A percentile compares a stretch with the other conserved stretches of the same genome.
Conservation (phyloP, 2,113 vertebrate genomes). For the Urocitellus parryii region DNA sequence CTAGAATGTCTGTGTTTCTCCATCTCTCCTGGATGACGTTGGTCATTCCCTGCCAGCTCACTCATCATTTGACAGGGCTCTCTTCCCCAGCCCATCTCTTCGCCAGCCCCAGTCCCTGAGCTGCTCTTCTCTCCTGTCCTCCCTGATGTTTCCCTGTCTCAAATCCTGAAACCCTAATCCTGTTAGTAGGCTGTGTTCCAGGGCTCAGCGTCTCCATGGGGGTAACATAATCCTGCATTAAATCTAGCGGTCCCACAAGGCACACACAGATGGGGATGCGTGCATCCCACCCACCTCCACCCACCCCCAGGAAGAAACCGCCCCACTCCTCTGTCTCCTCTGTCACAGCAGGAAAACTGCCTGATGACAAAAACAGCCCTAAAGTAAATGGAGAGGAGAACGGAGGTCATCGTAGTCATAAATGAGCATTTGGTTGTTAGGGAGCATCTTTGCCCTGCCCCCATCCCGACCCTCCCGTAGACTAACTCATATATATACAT, state of each 20-base stretch:
- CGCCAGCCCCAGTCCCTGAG: slow-evolving; percentile 72
- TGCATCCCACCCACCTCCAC: slow-evolving; percentile 69
- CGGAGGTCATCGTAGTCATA: slow-evolving; percentile 61
- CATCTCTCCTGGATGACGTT: accelerated
- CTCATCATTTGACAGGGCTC: slow-evolving; percentile 53
- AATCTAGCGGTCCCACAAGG: slow-evolving; percentile 84
- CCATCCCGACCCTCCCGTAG: background rate
- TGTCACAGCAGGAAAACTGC: slow-evolving; percentile 66
- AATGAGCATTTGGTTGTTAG: slow-evolving; percentile 22
- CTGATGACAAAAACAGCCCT: slow-evolving; percentile 78
- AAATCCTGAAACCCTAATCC: slow-evolving; percentile 90
- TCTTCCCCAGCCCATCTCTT: slow-evolving; percentile 64
- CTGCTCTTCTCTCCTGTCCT: slow-evolving; percentile 77
- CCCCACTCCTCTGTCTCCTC: background rate
- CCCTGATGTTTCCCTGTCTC: slow-evolving; percentile 86
- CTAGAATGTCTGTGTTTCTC: background rate
- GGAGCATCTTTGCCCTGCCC: background rate
- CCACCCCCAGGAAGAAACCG: slow-evolving; percentile 35
- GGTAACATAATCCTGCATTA: slow-evolving; percentile 88
- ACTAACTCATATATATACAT: background rate
- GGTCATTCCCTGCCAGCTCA: background rate
- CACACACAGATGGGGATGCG: slow-evolving; percentile 66
- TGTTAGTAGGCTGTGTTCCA: slow-evolving; percentile 88
- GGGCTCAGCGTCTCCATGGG: slow-evolving; percentile 83
- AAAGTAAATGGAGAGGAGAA: slow-evolving; percentile 63